A percentile compares a stretch with the other conserved stretches of the same genome.
Conservation (phyloP, 2,113 vertebrate species). For the Coptodon bakossiorum region DNA sequence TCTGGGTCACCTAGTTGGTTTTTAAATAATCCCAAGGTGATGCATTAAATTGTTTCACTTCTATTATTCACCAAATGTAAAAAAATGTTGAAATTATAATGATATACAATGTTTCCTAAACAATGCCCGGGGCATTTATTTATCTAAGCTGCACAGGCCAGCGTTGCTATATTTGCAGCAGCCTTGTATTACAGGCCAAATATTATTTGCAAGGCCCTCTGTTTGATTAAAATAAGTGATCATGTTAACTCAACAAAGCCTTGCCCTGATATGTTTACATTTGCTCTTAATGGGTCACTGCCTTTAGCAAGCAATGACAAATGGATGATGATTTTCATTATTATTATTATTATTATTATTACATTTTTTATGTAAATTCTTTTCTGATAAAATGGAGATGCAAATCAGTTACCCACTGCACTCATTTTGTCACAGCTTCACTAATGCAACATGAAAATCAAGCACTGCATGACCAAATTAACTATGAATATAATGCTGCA, state of each 20-base stretch:
- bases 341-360: neutral
- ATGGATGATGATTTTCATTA: neutral
- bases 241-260: neutral
- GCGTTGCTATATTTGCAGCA: neutral
- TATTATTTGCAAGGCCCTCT: neutral
- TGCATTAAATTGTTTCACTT: neutral
- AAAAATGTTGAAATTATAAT: neutral
- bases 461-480: neutral
- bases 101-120: neutral
- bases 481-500: neutral
- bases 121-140: neutral
- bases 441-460: neutral
- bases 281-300: neutral
- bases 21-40: neutral
- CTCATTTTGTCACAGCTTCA: neutral
- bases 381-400: fast-evolving
- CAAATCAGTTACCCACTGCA: neutral
- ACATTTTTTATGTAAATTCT: neutral
- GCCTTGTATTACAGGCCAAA: neutral
- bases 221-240: neutral
- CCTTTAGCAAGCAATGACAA: neutral
- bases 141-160: neutral
- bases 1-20: neutral
- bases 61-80: neutral
- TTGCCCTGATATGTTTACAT: neutral